These are phyloP conservation scores for Bubo blakistoni DNA, from an alignment of 2,113 vertebrate species.

Conservation along the genomic window DNA sequence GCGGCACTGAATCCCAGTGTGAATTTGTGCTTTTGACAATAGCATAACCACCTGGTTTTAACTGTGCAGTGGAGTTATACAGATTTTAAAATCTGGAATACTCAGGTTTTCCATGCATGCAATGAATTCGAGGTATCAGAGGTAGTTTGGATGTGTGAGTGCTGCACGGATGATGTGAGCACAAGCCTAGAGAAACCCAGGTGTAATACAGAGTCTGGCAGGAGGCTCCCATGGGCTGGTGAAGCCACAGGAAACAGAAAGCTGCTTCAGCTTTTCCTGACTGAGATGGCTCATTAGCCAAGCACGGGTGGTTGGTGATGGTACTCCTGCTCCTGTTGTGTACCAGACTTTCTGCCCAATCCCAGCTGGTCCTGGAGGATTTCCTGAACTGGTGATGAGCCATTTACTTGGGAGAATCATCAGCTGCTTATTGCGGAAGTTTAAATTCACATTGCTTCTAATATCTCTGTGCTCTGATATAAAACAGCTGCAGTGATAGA, in stretches of 20 bases:
- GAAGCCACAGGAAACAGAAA: neutral
- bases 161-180: accelerated
- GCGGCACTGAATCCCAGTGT: neutral
- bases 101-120: neutral
- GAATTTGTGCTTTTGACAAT: neutral
- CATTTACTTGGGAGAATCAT: neutral
- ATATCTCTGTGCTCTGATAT: neutral
- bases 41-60: neutral
- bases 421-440: neutral
- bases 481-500: neutral
- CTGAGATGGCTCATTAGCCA: neutral
- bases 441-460: neutral
- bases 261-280: neutral
- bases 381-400: neutral
- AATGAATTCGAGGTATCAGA: neutral
- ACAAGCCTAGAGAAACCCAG: neutral
- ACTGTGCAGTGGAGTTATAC: neutral
- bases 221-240: neutral
- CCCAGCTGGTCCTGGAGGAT: neutral
- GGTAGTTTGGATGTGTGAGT: neutral
- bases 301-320: neutral
- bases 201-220: neutral
- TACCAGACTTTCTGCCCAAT: neutral
- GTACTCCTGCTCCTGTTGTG: neutral
- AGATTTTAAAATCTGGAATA: neutral